A percentile compares a stretch with the other conserved stretches of the same genome.
Evolutionary conservation across 2,113 vertebrate species (phyloP).

Genomic region (Pithys albifrons): DNA sequence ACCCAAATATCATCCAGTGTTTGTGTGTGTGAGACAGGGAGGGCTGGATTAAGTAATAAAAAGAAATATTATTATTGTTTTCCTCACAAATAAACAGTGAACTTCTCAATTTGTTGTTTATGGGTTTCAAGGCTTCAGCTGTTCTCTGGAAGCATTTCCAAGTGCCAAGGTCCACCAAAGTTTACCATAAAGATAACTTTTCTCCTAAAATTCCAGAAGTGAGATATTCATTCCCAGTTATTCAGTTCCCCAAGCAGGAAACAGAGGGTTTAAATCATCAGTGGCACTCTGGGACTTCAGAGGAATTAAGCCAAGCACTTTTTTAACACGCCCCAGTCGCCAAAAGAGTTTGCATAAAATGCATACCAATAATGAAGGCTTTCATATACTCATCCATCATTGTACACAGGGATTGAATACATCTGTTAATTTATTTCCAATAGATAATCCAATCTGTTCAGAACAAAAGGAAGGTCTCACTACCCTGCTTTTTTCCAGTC

Average conservation of each 20-base stretch:
- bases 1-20: neutral
- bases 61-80: neutral
- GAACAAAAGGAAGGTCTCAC: neutral
- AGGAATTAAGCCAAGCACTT: conserved; percentile 20
- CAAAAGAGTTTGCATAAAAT: conserved; percentile 31
- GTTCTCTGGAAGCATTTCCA: neutral
- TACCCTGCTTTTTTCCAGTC: neutral
- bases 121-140: neutral
- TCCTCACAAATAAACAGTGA: neutral
- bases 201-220: neutral
- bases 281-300: neutral
- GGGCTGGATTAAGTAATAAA: neutral
- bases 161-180: neutral
- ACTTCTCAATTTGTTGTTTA: neutral
- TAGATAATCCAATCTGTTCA: neutral
- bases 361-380: conserved; percentile 26
- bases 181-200: conserved; percentile 2
- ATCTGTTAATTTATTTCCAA: conserved; percentile 7
- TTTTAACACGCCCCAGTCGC: neutral
- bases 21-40: neutral
- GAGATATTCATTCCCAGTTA: neutral
- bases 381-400: conserved; percentile 39
- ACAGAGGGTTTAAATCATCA: conserved; percentile 41
- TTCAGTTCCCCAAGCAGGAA: neutral
- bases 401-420: neutral